These are phyloP conservation scores for Glaucidium brasilianum DNA, from an alignment of 2,113 vertebrate genomes.

Conservation along the genomic window DNA sequence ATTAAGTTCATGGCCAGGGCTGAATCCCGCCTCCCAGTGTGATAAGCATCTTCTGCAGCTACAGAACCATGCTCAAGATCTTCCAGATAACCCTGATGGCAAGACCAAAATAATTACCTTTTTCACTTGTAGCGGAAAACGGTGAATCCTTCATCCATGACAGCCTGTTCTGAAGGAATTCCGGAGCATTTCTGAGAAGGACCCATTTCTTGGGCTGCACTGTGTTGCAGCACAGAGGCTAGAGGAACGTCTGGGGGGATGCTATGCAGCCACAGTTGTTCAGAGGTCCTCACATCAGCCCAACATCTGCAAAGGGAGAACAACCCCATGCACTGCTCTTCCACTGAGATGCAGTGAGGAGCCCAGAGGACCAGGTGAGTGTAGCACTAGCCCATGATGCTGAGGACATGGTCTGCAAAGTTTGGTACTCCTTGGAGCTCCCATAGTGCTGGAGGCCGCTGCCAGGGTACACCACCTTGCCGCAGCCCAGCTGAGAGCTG, in stretches of 20 bases:
- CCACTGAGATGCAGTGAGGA: accelerated
- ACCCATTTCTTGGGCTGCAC: not conserved
- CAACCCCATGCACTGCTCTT: accelerated
- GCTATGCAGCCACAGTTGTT: not conserved
- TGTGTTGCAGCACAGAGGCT: not conserved
- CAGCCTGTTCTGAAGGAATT: not conserved
- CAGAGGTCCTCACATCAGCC: not conserved
- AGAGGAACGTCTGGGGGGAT: not conserved
- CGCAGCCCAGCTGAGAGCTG: not conserved
- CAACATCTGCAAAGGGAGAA: not conserved
- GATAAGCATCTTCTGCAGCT: not conserved
- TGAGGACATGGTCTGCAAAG: accelerated
- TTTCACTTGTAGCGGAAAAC: not conserved
- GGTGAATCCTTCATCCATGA: not conserved
- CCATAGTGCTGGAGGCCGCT: not conserved
- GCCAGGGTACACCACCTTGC: too few species aligned
- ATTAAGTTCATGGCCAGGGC: not conserved
- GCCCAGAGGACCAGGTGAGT: not conserved
- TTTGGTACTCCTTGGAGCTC: not conserved
- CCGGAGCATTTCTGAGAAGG: not conserved
- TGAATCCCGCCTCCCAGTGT: not conserved
- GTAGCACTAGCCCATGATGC: accelerated
- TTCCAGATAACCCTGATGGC: not conserved
- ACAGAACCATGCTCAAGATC: not conserved
- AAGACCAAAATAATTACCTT: not conserved